Evolutionary conservation across 2,888 invertebrate species (phyloP).

Genomic region (Brassicogethes aeneus): DNA sequence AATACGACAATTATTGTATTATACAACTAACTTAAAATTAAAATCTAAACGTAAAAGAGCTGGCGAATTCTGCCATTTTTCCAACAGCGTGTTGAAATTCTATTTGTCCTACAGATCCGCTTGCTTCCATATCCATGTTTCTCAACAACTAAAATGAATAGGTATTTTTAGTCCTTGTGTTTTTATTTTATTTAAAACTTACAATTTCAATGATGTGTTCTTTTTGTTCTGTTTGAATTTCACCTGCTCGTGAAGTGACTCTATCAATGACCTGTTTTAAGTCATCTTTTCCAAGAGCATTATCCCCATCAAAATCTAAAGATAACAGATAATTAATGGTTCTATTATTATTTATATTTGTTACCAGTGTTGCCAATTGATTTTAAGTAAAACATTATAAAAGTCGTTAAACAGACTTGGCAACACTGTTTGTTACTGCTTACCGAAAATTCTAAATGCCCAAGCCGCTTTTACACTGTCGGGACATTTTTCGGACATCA

Average conservation of each 20-base stretch:
- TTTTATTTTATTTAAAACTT: slow-evolving; percentile 35
- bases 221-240: slow-evolving; percentile 39
- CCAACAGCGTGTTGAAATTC: slow-evolving; percentile 54
- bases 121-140: slow-evolving; percentile 52
- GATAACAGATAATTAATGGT: slow-evolving; percentile 8
- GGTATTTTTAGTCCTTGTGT: no score
- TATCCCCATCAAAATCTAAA: slow-evolving; percentile 55
- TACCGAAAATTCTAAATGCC: slow-evolving; percentile 72
- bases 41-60: slow-evolving; percentile 51
- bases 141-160: slow-evolving; percentile 46
- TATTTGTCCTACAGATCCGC: slow-evolving; percentile 47
- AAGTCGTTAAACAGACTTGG: no score
- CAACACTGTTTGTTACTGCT: slow-evolving; percentile 14
- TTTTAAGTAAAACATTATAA: no score
- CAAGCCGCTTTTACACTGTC: slow-evolving; percentile 62
- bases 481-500: slow-evolving; percentile 65
- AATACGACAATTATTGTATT: no score
- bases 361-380: no score
- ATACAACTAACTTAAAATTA: no score
- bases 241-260: no score
- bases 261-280: no score
- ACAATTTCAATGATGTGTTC: slow-evolving; percentile 48
- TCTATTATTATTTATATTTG: no score
- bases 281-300: slow-evolving; percentile 49
- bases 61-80: slow-evolving; percentile 53